These are phyloP conservation scores for Pilophorus perplexus DNA, from an alignment of 2,888 invertebrate genomes.

Conservation along the genomic window DNA sequence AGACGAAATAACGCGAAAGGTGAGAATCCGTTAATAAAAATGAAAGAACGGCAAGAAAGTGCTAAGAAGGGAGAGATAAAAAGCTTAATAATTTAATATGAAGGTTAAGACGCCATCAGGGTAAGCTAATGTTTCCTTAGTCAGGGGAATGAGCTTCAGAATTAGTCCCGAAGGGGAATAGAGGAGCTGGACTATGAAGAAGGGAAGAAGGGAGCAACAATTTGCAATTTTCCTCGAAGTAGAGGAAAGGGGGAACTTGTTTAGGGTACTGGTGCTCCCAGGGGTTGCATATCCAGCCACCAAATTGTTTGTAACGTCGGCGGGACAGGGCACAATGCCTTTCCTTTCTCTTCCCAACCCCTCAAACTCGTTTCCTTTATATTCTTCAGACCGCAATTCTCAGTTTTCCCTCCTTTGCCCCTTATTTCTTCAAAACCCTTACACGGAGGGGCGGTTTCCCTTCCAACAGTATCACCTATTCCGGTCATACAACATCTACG, in stretches of 20 bases:
- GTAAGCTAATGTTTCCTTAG: conserved; percentile 43
- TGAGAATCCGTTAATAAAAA: conserved; percentile 20
- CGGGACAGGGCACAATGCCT: conserved; percentile 33
- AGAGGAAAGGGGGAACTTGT: conserved; percentile 31
- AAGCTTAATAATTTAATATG: conserved; percentile 40
- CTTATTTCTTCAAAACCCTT: not conserved
- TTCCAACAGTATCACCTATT: too few species aligned
- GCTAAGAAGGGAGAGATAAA: conserved; percentile 11
- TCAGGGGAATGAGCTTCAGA: conserved; percentile 38
- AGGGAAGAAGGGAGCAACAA: conserved; percentile 36
- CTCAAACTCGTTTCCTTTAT: conserved; percentile 35
- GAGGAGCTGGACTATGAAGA: conserved; percentile 14
- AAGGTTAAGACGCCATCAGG: conserved; percentile 41
- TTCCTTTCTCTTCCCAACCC: conserved; percentile 23
- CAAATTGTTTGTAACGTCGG: conserved; percentile 48
- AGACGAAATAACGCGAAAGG: conserved; percentile 6
- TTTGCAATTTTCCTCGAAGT: conserved; percentile 39
- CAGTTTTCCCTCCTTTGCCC: conserved; percentile 10
- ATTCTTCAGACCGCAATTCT: conserved; percentile 41
- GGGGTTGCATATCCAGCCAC: conserved; percentile 46
- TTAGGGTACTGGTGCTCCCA: conserved; percentile 40
- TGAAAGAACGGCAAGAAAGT: conserved; percentile 18
- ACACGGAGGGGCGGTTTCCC: too few species aligned
- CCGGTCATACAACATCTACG: too few species aligned
- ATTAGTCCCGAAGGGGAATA: conserved; percentile 40